Evolutionary conservation across 1,140 invertebrate species (phyloP).

Genomic region (Drosophila kohkoa): DNA sequence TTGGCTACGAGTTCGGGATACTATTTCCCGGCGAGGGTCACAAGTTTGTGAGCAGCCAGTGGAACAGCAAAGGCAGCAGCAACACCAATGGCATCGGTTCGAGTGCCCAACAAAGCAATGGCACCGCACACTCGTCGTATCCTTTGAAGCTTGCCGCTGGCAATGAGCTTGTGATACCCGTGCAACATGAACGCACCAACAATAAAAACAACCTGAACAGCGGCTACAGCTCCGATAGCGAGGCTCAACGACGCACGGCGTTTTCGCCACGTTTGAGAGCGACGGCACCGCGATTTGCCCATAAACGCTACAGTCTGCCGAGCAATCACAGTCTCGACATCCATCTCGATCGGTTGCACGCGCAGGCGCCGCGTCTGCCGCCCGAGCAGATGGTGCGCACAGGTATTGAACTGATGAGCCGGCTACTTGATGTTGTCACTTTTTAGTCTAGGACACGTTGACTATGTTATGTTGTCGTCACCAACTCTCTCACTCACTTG

Average conservation of each 20-base stretch:
- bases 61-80: slow-evolving; percentile 83
- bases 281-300: slow-evolving; percentile 60
- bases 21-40: slow-evolving; percentile 89
- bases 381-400: slow-evolving; percentile 67
- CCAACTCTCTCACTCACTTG: slow-evolving; percentile 8
- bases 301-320: slow-evolving; percentile 85
- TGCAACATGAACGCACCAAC: slow-evolving; percentile 70
- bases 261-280: neutral
- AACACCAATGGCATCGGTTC: slow-evolving; percentile 81
- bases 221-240: slow-evolving; percentile 77
- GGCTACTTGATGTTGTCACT: slow-evolving; percentile 71
- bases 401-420: slow-evolving; percentile 58
- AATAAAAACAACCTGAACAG: neutral
- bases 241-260: slow-evolving; percentile 46
- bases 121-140: slow-evolving; percentile 68
- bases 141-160: slow-evolving; percentile 69
- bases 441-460: slow-evolving; percentile 60
- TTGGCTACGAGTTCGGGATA: slow-evolving; percentile 92
- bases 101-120: slow-evolving; percentile 22
- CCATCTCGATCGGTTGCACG: slow-evolving; percentile 78
- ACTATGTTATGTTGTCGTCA: slow-evolving; percentile 15
- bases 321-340: slow-evolving; percentile 80
- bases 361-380: slow-evolving; percentile 72
- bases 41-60: slow-evolving; percentile 85
- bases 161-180: slow-evolving; percentile 79